Conservation (phyloP, 2,797 vertebrate genomes). For the Falco peregrinus region DNA sequence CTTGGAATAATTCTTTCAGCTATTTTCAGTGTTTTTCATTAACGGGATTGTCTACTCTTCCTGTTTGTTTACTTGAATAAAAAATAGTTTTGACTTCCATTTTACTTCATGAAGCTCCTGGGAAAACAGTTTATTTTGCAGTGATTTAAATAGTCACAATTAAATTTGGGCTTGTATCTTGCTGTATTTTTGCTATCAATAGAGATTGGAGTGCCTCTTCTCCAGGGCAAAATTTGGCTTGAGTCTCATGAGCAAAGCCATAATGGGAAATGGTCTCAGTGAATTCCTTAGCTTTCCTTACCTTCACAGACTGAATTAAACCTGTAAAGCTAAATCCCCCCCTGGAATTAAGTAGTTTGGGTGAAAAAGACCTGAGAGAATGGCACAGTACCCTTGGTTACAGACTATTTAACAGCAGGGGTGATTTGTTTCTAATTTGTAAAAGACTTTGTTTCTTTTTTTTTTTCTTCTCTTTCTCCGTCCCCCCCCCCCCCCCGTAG, state of each 20-base stretch:
- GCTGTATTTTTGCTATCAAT: not conserved
- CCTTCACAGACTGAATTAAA: not conserved
- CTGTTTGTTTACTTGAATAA: slow-evolving; percentile 67
- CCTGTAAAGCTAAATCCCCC: not conserved
- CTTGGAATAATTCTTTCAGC: slow-evolving; percentile 57
- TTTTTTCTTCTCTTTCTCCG: too few species aligned
- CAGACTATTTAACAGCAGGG: not conserved
- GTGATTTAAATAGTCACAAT: slow-evolving; percentile 64
- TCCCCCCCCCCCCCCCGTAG: too few species aligned
- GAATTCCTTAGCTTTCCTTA: not conserved
- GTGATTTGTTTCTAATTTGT: not conserved
- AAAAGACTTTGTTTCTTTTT: not conserved
- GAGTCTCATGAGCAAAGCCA: not conserved
- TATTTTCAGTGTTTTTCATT: slow-evolving; percentile 67
- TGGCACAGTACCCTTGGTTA: not conserved
- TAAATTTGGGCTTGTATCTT: slow-evolving; percentile 50
- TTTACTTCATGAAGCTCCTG: slow-evolving; percentile 45
- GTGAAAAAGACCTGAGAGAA: slow-evolving; percentile 12
- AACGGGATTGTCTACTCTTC: slow-evolving; percentile 65
- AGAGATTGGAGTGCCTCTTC: not conserved
- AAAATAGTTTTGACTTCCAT: slow-evolving; percentile 68
- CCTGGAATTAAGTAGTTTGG: not conserved
- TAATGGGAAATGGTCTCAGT: not conserved
- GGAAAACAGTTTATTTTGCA: slow-evolving; percentile 63
- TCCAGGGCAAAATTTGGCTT: not conserved